These are phyloP conservation scores for Blera fallax DNA, from an alignment of 2,888 invertebrate genomes.

Conservation along the genomic window DNA sequence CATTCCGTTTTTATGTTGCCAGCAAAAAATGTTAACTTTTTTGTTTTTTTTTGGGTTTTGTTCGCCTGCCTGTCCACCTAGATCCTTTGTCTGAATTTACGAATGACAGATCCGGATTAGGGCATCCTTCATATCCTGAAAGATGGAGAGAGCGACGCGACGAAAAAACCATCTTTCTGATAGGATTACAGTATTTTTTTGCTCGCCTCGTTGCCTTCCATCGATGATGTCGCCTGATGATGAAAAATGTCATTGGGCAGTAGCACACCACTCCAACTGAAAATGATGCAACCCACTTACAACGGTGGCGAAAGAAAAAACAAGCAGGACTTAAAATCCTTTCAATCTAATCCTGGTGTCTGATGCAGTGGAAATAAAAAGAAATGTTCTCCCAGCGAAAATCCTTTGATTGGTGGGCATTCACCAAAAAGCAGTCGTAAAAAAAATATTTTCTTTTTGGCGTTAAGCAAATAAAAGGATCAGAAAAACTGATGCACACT, in stretches of 20 bases:
- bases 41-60: constrained; percentile 22
- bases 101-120: constrained; percentile 72
- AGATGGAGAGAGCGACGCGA: constrained; percentile 36
- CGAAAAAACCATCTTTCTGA: constrained; percentile 40
- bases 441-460: constrained; percentile 14
- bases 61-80: constrained; percentile 23
- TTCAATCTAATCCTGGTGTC: constrained; percentile 67
- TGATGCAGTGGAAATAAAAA: constrained; percentile 60
- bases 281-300: constrained; percentile 52
- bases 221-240: constrained; percentile 67
- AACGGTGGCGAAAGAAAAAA: not conserved
- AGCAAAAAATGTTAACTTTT: constrained; percentile 1
- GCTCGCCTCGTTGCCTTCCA: constrained; percentile 43
- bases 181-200: constrained; percentile 70
- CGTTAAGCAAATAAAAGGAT: constrained; percentile 42
- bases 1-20: constrained; percentile 11
- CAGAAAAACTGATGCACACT: constrained; percentile 57
- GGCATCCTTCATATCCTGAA: constrained; percentile 67
- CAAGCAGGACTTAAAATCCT: constrained; percentile 33
- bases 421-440: constrained; percentile 21
- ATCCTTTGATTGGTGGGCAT: constrained; percentile 72
- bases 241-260: constrained; percentile 68
- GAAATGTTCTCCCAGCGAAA: constrained; percentile 29
- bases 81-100: constrained; percentile 71
- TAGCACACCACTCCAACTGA: not conserved